A percentile compares a stretch with the other conserved stretches of the same genome.
Evolutionary conservation across 2,113 vertebrate species (phyloP).

Genomic region (Lagopus leucura): DNA sequence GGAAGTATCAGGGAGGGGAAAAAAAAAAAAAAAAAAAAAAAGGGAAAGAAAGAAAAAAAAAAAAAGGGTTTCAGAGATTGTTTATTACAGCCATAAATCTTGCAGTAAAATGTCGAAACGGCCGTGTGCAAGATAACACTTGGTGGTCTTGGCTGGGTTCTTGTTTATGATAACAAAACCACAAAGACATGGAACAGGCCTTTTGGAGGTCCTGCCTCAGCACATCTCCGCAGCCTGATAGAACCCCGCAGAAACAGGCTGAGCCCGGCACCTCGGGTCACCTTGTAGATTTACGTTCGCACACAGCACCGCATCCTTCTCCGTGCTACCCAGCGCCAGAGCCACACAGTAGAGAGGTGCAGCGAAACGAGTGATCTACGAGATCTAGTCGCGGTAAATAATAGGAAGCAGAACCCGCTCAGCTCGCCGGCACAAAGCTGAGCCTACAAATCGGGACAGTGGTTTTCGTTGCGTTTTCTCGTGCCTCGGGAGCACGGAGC

Average conservation of each 20-base stretch:
- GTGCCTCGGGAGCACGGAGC: background rate
- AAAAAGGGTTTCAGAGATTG: conserved; percentile 76
- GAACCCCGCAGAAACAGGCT: conserved; percentile 63
- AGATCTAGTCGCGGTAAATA: conserved; percentile 66
- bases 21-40: background rate
- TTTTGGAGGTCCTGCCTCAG: conserved; percentile 79
- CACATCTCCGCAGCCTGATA: conserved; percentile 75
- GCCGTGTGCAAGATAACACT: conserved; percentile 85
- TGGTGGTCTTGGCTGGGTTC: conserved; percentile 86
- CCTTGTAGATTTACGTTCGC: conserved; percentile 64
- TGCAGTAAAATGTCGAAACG: conserved; percentile 85
- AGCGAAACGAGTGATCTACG: conserved; percentile 58
- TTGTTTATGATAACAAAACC: conserved; percentile 85
- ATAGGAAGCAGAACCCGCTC: conserved; percentile 61
- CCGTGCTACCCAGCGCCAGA: conserved; percentile 42
- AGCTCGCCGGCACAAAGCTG: background rate
- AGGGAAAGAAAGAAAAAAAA: background rate
- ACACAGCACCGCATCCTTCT: conserved; percentile 52
- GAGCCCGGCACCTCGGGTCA: conserved; percentile 68
- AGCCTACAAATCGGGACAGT: conserved; percentile 13
- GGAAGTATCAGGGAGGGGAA: conserved; percentile 49
- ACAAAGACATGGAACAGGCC: conserved; percentile 85
- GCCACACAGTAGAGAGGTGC: conserved; percentile 28
- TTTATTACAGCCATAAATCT: conserved; percentile 86
- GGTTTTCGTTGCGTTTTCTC: conserved; percentile 49